Percentiles rank a stretch among this genome's conserved stretches.
phyloP scores from a whole-genome alignment of 2,113 vertebrate species.

The Gobio gobio region DNA sequence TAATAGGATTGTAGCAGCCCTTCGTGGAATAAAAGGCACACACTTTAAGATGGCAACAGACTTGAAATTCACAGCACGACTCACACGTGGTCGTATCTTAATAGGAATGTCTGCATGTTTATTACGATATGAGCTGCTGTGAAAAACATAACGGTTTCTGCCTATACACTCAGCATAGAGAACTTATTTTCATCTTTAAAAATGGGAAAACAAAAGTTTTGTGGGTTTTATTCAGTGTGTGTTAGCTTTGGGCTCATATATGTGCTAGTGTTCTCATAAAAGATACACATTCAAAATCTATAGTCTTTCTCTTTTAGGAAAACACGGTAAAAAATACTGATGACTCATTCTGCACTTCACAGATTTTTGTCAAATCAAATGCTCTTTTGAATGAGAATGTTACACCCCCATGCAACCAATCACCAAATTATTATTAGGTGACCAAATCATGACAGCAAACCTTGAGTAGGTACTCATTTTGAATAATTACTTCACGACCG shows the following conservation, averaged over 20 bases:
- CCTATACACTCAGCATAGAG: constrained; percentile 3
- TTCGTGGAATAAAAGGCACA: constrained; percentile 29
- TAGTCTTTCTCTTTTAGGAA: not conserved
- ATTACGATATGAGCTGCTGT: constrained; percentile 17
- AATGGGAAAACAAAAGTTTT: not conserved
- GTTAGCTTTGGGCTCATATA: not conserved
- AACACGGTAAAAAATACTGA: not conserved
- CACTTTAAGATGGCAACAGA: constrained; percentile 10
- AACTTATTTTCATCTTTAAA: constrained; percentile 18
- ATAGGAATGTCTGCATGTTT: constrained; percentile 36
- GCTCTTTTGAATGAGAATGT: no score
- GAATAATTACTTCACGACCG: no score
- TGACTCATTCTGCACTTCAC: not conserved
- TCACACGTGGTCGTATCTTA: constrained; percentile 7
- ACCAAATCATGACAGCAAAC: no score
- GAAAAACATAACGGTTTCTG: constrained; percentile 15
- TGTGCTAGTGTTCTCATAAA: not conserved
- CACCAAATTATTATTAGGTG: no score
- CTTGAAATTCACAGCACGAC: constrained; percentile 29
- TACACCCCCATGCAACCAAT: no score
- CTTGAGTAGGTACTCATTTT: no score
- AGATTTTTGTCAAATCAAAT: not conserved
- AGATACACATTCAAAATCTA: not conserved
- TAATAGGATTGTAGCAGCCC: constrained; percentile 41
- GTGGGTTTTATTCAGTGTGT: not conserved